Conservation (phyloP, 2,888 invertebrate genomes). For the Encarsia formosa region DNA sequence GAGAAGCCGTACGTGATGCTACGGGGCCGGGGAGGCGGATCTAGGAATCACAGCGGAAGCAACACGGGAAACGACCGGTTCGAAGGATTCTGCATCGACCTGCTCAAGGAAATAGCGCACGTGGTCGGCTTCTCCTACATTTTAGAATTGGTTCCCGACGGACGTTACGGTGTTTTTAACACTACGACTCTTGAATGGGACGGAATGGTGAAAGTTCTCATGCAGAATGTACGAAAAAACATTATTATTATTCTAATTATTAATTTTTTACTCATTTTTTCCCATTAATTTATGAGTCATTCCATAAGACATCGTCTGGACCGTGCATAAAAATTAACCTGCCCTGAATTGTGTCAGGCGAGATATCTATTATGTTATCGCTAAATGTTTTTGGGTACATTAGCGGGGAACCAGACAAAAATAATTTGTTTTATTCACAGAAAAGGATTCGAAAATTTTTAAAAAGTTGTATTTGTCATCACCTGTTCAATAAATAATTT, state of each 20-base stretch:
- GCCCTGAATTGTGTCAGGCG: too few species aligned
- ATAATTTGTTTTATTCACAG: too few species aligned
- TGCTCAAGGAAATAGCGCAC: conserved; percentile 64
- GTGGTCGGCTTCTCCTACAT: conserved; percentile 70
- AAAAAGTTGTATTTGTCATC: too few species aligned
- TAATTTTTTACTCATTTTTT: conserved; percentile 25
- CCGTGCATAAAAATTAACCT: too few species aligned
- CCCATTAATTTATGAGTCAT: too few species aligned
- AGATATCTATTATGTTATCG: too few species aligned
- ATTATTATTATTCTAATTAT: conserved; percentile 46
- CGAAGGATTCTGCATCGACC: conserved; percentile 76
- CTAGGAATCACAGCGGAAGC: conserved; percentile 62
- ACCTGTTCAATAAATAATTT: too few species aligned
- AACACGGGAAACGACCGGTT: conserved; percentile 72
- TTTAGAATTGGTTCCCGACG: conserved; percentile 66
- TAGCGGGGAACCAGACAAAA: too few species aligned
- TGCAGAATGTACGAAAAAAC: conserved; percentile 62
- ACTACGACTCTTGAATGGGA: conserved; percentile 63
- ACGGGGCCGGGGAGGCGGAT: too few species aligned
- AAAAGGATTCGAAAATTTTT: too few species aligned
- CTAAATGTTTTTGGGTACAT: too few species aligned
- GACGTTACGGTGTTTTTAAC: conserved; percentile 63
- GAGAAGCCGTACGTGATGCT: conserved; percentile 74
- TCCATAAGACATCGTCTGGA: too few species aligned
- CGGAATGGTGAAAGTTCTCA: conserved; percentile 67